Conservation (phyloP, 2,797 vertebrate genomes). For the Danio choprae region DNA sequence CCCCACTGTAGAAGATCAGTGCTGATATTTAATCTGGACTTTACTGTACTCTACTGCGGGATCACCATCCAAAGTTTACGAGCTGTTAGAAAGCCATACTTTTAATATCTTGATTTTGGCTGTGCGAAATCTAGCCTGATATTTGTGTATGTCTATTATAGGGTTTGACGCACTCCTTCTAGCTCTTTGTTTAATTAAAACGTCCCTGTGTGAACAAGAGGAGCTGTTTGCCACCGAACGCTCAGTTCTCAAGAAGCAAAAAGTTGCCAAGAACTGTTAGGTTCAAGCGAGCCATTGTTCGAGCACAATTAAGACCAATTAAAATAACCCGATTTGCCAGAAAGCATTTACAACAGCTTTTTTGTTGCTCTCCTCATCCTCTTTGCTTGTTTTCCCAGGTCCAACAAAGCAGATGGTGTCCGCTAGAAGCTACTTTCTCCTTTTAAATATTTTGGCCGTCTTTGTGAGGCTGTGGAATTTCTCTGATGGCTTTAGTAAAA, state of each 20-base stretch:
- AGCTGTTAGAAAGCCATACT: background rate
- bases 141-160: background rate
- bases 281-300: slow-evolving; percentile 67
- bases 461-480: background rate
- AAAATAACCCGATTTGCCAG: slow-evolving; percentile 71
- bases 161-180: background rate
- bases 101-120: background rate
- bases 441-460: background rate
- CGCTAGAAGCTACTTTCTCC: slow-evolving; percentile 13
- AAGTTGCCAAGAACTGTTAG: slow-evolving; percentile 64
- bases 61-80: background rate
- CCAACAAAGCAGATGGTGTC: slow-evolving; percentile 71
- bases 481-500: slow-evolving; percentile 23
- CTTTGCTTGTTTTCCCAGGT: slow-evolving; percentile 48
- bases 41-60: slow-evolving; percentile 12
- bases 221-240: background rate
- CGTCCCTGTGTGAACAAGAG: background rate
- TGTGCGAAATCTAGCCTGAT: background rate
- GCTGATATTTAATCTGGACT: slow-evolving; percentile 28
- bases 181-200: slow-evolving; percentile 41
- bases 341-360: slow-evolving; percentile 59
- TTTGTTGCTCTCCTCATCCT: slow-evolving; percentile 35
- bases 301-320: slow-evolving; percentile 75
- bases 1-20: background rate
- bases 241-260: slow-evolving; percentile 15